Evolutionary conservation across 2,113 vertebrate genomes (phyloP), one percentile per base, ranked within the genome.

Genomic region (Pterophyllum scalare): DNA sequence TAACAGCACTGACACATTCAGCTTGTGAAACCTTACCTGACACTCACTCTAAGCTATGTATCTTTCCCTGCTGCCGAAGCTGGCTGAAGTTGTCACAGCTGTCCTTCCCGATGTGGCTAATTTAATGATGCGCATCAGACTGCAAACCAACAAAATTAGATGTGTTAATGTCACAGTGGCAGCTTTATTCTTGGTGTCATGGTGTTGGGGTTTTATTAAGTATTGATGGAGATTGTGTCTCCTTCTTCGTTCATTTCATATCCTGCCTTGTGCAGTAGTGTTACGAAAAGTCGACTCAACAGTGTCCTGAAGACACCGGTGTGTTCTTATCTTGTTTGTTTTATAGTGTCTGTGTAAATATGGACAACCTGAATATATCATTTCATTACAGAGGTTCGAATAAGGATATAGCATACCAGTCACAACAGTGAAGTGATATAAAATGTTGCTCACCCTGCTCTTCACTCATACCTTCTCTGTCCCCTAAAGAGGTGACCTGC

Each of bases 1-100:
- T 58, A 82, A 87, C 31, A 76, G 65, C 80, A 77, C 65, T 75
- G 81, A 90, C 85, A 85, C 38, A 86, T 88, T 85, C 72, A 82
- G 77, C 74, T 75, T 38, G 62, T 60, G 54, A 81, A 79, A 82
- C 86, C 67, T 80, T 26, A 76, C 83, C 46, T 38, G 81, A 87
- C 75, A 61, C 49, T 77, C 57, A 3, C 33, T 56, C 70, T 24
- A 61, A 61, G 33, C 14, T 19, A 17, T 61, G 26, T 40, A 52
- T 79, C 65, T 61, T n/a, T 59, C 58, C 57, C 40, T 26, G 64
- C 67, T n/a, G 35, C 28, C 38, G 1, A 86, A 22, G 26, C 11
- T 24, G 33, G 11, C 20, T 61, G 62, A 83, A 59, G 11, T 1
- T 59, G 35, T 49, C 12, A 13, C 77, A 78, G 40, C 46, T 57